phyloP scores from a whole-genome alignment of 2,797 vertebrate genomes.

The Salmo trutta region DNA sequence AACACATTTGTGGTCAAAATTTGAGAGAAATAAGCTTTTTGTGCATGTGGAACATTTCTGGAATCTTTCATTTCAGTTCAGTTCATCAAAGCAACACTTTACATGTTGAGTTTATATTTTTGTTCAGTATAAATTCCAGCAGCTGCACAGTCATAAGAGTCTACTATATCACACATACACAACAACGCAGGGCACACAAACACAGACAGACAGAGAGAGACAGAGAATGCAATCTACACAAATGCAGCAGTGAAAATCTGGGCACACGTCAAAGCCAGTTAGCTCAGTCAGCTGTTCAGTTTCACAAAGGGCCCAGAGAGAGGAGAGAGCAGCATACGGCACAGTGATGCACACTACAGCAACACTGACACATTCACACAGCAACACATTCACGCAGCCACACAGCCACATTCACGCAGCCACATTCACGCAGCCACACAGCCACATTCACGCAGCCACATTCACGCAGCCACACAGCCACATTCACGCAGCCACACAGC shows the following conservation, averaged over 20 bases:
- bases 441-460: conserved; percentile 4
- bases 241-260: conserved; percentile 20
- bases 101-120: not conserved
- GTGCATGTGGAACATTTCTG: too few relatives aligned
- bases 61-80: too few relatives aligned
- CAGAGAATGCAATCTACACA: conserved; percentile 21
- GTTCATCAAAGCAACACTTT: too few relatives aligned
- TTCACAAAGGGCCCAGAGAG: conserved; percentile 10
- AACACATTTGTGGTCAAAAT: too few relatives aligned
- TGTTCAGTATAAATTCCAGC: conserved; percentile 26
- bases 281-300: conserved; percentile 20
- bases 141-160: conserved; percentile 29
- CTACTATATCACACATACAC: not conserved
- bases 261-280: not conserved
- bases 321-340: conserved; percentile 4
- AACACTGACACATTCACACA: not conserved
- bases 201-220: not conserved
- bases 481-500: not conserved
- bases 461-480: not conserved
- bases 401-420: not conserved
- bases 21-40: too few relatives aligned
- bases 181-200: not conserved
- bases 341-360: conserved; percentile 13
- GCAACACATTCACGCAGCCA: not conserved
- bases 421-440: not conserved